These are phyloP conservation scores for Drosophila ogumai DNA, from an alignment of 1,140 invertebrate genomes.

Conservation along the genomic window DNA sequence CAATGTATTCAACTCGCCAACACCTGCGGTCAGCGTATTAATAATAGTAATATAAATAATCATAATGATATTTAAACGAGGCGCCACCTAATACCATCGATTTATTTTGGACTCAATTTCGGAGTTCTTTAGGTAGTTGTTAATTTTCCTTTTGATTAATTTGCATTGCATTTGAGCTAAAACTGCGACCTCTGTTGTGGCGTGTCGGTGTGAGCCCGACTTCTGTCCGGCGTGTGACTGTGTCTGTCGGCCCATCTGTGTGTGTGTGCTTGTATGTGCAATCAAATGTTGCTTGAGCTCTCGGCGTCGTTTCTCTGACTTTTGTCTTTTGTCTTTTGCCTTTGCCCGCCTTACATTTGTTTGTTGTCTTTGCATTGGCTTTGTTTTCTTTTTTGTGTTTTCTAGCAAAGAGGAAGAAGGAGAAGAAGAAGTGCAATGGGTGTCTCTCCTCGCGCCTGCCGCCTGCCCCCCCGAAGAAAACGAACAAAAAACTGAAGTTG, in stretches of 20 bases:
- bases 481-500: constrained; percentile 27
- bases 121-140: background rate
- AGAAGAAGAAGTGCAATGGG: constrained; percentile 29
- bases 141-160: background rate
- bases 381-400: constrained; percentile 9
- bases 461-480: background rate
- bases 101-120: background rate
- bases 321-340: constrained; percentile 26
- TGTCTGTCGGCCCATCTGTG: constrained; percentile 11
- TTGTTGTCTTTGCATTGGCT: constrained; percentile 33
- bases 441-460: background rate
- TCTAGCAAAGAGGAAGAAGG: background rate
- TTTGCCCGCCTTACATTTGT: constrained; percentile 43
- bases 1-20: constrained; percentile 16
- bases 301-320: constrained; percentile 49
- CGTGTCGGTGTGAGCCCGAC: constrained; percentile 26
- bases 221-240: constrained; percentile 19
- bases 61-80: background rate
- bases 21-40: constrained; percentile 4
- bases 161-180: constrained; percentile 7
- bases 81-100: too few species aligned
- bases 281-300: constrained; percentile 64
- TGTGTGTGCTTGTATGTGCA: constrained; percentile 64
- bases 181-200: constrained; percentile 8
- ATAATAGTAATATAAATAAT: background rate